Percentiles rank a stretch among this genome's conserved stretches.
Conservation (phyloP, 2,888 invertebrate genomes). For the Drosophila maculinotata region DNA sequence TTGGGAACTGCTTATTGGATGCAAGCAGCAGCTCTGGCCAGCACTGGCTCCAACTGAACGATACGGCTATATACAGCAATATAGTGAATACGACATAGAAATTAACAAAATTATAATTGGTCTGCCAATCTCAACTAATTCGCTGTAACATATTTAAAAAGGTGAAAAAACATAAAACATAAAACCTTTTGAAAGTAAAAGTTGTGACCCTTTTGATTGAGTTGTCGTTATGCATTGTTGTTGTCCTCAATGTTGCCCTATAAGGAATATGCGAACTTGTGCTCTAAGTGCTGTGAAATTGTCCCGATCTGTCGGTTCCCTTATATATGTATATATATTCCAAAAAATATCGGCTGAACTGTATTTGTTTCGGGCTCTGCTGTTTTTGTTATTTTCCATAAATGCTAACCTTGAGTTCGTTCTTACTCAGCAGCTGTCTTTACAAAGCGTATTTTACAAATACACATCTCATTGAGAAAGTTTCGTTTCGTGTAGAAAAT, state of each 20-base stretch:
- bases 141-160: conserved; percentile 45
- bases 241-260: conserved; percentile 58
- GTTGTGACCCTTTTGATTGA: conserved; percentile 49
- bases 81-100: no score
- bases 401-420: conserved; percentile 24
- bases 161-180: conserved; percentile 40
- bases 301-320: conserved; percentile 7
- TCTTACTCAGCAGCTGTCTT: conserved; percentile 25
- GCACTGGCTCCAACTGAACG: conserved; percentile 61
- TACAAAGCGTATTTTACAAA: no score
- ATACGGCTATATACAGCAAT: conserved; percentile 63
- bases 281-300: conserved; percentile 36
- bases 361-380: conserved; percentile 7
- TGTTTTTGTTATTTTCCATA: conserved; percentile 8
- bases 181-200: conserved; percentile 58
- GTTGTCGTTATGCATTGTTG: conserved; percentile 26
- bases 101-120: conserved; percentile 24
- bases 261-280: conserved; percentile 30
- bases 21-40: conserved; percentile 51
- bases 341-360: not conserved
- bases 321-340: conserved; percentile 1
- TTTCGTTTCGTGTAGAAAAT: conserved; percentile 1
- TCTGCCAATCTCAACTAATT: conserved; percentile 29
- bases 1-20: conserved; percentile 27
- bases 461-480: not conserved